Conservation (phyloP, 2,888 invertebrate genomes). For the Tipula lateralis region DNA sequence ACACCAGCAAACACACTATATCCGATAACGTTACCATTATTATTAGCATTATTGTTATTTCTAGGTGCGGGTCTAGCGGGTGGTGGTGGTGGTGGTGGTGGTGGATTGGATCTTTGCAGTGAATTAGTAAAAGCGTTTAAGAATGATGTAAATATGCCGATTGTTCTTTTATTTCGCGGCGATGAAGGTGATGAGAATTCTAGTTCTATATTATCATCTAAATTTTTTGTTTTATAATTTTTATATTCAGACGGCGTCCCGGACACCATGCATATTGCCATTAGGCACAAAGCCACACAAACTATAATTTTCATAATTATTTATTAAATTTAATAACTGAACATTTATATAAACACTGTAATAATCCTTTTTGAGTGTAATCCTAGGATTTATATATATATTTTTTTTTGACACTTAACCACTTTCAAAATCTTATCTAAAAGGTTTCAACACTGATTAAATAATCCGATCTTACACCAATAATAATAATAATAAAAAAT, state of each 20-base stretch:
- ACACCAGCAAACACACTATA: slow-evolving; percentile 9
- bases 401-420: not conserved
- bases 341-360: slow-evolving; percentile 21
- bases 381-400: not conserved
- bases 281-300: not conserved
- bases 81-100: slow-evolving; percentile 3
- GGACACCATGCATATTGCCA: not conserved
- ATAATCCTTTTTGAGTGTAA: slow-evolving; percentile 2
- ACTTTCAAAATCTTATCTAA: not conserved
- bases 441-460: not conserved
- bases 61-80: not conserved
- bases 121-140: slow-evolving; percentile 26
- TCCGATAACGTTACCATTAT: not conserved
- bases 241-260: not conserved
- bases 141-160: slow-evolving; percentile 15
- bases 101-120: slow-evolving; percentile 26
- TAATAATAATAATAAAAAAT: not conserved
- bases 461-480: slow-evolving; percentile 15
- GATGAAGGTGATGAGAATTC: slow-evolving; percentile 27
- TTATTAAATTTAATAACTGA: slow-evolving; percentile 6
- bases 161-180: slow-evolving; percentile 25
- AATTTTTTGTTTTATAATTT: not conserved
- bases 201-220: not conserved
- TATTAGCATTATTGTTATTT: slow-evolving; percentile 20
- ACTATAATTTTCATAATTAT: not conserved